A percentile compares a stretch with the other conserved stretches of the same genome.
Conservation (phyloP, 2,797 vertebrate genomes). For the Chiropotes sagulatus region DNA sequence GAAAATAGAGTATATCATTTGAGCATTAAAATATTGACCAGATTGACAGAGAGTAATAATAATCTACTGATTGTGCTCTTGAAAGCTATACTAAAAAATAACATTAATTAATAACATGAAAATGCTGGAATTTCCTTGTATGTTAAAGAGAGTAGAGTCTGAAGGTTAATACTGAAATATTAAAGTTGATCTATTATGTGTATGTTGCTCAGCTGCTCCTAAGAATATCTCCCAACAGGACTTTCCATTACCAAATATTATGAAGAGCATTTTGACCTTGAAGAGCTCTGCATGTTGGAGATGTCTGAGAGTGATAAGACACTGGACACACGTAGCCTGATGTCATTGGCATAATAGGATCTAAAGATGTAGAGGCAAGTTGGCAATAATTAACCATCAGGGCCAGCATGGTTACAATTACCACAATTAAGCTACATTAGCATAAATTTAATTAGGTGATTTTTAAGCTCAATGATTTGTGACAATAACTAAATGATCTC, state of each 20-base stretch:
- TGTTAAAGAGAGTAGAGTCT: background rate
- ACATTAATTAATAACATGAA: background rate
- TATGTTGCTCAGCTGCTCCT: background rate
- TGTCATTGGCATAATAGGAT: background rate
- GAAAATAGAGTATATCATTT: background rate
- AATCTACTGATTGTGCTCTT: background rate
- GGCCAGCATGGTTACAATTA: conserved; percentile 10
- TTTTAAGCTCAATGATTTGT: conserved; percentile 41
- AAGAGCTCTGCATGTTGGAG: background rate
- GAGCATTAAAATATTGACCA: background rate
- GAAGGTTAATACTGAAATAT: background rate
- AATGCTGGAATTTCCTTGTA: background rate
- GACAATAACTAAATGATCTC: conserved; percentile 21
- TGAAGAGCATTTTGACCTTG: background rate
- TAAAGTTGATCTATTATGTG: background rate
- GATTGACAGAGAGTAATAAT: background rate
- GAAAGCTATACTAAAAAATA: background rate
- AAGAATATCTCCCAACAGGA: background rate
- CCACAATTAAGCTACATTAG: conserved; percentile 4
- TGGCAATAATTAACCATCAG: conserved; percentile 4
- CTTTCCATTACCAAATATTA: background rate
- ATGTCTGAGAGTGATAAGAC: background rate
- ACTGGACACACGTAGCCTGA: background rate
- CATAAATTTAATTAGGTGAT: conserved; percentile 54
- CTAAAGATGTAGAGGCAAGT: background rate